A percentile compares a stretch with the other conserved stretches of the same genome.
phyloP scores from a whole-genome alignment of 2,888 invertebrate species.

The Drosophila meridiana region DNA sequence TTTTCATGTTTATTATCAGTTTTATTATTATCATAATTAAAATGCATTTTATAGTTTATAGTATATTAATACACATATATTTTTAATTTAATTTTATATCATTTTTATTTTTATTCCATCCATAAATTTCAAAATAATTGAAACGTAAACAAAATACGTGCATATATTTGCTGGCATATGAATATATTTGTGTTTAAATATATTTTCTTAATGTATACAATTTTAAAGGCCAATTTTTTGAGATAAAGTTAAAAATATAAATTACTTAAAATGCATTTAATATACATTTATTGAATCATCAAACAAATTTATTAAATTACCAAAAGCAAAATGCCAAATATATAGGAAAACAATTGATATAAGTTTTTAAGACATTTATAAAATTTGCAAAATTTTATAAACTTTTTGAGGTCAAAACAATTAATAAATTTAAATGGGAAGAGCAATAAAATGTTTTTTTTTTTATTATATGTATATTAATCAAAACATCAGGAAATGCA shows the following conservation, averaged over 20 bases:
- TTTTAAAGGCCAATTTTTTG: too few relatives aligned
- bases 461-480: not conserved
- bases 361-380: not conserved
- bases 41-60: too few relatives aligned
- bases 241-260: not conserved
- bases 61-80: too few relatives aligned
- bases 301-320: not conserved
- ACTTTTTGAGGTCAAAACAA: not conserved
- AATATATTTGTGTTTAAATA: too few relatives aligned
- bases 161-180: too few relatives aligned
- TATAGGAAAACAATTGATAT: not conserved
- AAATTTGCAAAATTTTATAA: not conserved
- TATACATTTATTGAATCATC: not conserved
- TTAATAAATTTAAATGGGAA: not conserved
- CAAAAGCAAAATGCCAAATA: not conserved
- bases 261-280: not conserved
- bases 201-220: not conserved
- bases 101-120: too few relatives aligned
- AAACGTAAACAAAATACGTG: too few relatives aligned
- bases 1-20: too few relatives aligned
- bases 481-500: slow-evolving; percentile 30
- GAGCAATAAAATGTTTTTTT: not conserved
- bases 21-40: too few relatives aligned
- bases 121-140: too few relatives aligned
- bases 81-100: too few relatives aligned